A percentile compares a stretch with the other conserved stretches of the same genome.
Evolutionary conservation across 2,113 vertebrate species (phyloP).

Genomic region (Chaenogobius annularis): DNA sequence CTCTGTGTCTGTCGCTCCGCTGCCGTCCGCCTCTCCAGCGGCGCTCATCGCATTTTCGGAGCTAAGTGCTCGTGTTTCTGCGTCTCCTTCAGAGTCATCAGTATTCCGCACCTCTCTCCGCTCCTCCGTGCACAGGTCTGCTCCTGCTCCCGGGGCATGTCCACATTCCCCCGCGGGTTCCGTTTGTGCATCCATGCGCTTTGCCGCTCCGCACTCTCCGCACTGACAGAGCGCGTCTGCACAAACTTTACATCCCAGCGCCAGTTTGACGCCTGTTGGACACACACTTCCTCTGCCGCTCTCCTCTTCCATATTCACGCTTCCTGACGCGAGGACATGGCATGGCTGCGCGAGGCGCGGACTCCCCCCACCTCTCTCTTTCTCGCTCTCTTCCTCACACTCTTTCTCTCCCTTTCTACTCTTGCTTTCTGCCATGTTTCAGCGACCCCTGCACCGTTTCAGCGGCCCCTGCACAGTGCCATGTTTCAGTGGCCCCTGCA

Average conservation of each 20-base stretch:
- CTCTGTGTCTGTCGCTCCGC: constrained; percentile 6
- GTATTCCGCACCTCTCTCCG: neutral
- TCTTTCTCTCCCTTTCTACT: neutral
- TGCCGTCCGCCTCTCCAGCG: neutral
- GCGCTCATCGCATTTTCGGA: neutral
- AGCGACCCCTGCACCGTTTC: too few relatives aligned
- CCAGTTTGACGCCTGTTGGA: neutral
- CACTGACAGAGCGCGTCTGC: neutral
- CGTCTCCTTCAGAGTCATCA: constrained; percentile 1
- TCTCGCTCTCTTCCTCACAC: constrained; percentile 14
- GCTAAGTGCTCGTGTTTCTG: neutral
- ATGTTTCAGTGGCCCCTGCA: too few relatives aligned
- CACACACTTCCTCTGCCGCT: neutral
- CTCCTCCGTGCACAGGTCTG: neutral
- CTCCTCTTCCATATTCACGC: neutral
- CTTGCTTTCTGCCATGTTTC: too few relatives aligned
- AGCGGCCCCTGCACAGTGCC: too few relatives aligned
- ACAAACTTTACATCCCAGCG: neutral
- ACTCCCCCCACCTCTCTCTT: neutral
- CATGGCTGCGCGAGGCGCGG: neutral
- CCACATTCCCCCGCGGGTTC: neutral
- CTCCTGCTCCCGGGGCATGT: neutral
- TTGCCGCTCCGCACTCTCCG: neutral
- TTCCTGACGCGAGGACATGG: neutral
- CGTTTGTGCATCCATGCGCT: neutral